Conservation (phyloP, 2,113 vertebrate species). For the Limanda limanda region DNA sequence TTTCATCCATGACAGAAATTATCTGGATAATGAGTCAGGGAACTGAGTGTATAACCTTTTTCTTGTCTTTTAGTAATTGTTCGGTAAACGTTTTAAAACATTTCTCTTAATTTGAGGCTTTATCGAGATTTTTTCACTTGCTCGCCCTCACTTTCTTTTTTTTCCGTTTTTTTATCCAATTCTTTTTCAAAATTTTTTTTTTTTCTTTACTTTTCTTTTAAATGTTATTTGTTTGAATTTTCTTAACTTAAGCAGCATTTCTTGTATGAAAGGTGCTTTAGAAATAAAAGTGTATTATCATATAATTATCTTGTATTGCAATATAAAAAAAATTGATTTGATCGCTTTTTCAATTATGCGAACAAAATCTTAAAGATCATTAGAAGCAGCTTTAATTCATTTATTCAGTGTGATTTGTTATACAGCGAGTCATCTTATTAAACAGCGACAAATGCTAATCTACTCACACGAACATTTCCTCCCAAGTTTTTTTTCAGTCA, state of each 20-base stretch:
- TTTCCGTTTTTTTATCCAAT: no score
- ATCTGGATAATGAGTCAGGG: not conserved
- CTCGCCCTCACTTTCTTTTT: no score
- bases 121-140: no score
- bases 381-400: not conserved
- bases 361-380: not conserved
- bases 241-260: no score
- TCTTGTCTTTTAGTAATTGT: not conserved
- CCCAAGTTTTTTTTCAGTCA: conserved; percentile 22
- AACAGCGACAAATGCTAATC: not conserved
- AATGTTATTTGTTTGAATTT: no score
- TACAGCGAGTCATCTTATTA: not conserved
- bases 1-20: conserved; percentile 2
- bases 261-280: no score
- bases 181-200: no score
- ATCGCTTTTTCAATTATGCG: not conserved
- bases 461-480: conserved; percentile 1
- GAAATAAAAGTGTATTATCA: no score
- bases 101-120: no score
- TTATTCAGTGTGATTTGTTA: not conserved
- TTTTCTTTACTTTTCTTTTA: no score
- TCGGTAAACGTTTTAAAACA: no score
- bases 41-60: not conserved
- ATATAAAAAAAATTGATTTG: not conserved
- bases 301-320: no score